Evolutionary conservation across 1,140 invertebrate genomes (phyloP), one percentile per base, ranked within the genome.

Genomic region (Lucilia cuprina): DNA sequence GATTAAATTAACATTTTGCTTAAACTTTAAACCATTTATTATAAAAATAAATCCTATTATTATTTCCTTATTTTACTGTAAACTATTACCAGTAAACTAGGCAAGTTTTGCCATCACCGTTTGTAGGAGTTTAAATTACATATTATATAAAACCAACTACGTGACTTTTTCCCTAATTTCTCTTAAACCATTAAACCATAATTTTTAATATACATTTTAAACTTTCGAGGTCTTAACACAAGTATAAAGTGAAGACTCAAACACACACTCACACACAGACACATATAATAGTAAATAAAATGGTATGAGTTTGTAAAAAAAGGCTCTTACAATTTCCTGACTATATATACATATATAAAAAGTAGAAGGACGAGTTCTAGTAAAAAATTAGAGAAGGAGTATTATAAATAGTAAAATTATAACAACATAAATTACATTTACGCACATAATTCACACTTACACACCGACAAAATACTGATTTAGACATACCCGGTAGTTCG

Each of bases 341-440:
- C 10, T 41, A 41, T 41, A 41, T 41, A 41, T 8, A 41, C 35
- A 41, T 8, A 41, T 10, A n/a, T 14, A 60, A 60, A 17, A 60
- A 5, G 14, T 41, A 41, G 55, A 3, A 60, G 55, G 5, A n/a
- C 13, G 55, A 60, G 55, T n/a, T 12, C 13, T 17, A 60, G 50
- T 17, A 41, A 60, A n/a, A 14, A 14, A 60, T 7, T 2, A 17
- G 55, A 60, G n/a, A 60, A 14, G 14, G 55, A 60, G n/a, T n/a
- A 25, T 70, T 70, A 70, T 70, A 70, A 70, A 70, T 70, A 70
- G 65, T 70, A 70, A 70, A 70, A 70, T 70, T 70, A 70, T 70
- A 70, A 70, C 19, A 70, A 70, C 65, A 70, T 70, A 70, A 70
- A 70, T 70, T 25, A 25, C 65, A 70, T 70, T 25, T 70, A 70